These are phyloP conservation scores for Tricholauxania praeusta DNA, from an alignment of 2,888 invertebrate genomes.

Conservation along the genomic window DNA sequence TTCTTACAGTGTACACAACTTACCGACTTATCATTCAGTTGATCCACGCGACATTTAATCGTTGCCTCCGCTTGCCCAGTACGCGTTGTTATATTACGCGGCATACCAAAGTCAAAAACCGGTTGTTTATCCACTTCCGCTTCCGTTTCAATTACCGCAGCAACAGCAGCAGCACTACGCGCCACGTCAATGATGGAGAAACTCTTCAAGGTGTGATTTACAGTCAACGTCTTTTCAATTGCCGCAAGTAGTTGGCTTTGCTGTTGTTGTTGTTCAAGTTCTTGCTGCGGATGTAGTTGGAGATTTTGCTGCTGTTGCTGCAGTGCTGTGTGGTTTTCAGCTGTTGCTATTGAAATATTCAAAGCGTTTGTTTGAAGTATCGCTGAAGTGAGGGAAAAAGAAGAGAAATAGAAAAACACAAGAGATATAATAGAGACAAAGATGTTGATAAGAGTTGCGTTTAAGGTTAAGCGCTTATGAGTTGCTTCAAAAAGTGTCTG, in stretches of 20 bases:
- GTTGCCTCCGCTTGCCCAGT: constrained; percentile 86
- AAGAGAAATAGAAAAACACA: too few species aligned
- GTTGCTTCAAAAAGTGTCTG: too few species aligned
- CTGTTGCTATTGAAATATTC: constrained; percentile 12
- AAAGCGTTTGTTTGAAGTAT: constrained; percentile 15
- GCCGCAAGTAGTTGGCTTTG: constrained; percentile 31
- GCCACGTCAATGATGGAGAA: constrained; percentile 56
- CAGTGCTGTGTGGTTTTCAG: constrained; percentile 6
- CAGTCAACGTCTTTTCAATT: constrained; percentile 39
- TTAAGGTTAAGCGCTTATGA: too few species aligned
- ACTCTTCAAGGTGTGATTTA: constrained; percentile 61
- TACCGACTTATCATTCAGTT: constrained; percentile 89
- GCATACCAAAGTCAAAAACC: constrained; percentile 88
- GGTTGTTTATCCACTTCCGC: constrained; percentile 50
- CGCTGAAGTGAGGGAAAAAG: background rate
- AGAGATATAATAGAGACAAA: too few species aligned
- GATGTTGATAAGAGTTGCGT: too few species aligned
- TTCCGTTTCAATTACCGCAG: constrained; percentile 41
- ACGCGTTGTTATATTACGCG: constrained; percentile 86
- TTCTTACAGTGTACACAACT: constrained; percentile 40
- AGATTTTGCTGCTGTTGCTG: constrained; percentile 33
- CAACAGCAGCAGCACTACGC: constrained; percentile 46
- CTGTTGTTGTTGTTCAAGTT: constrained; percentile 51
- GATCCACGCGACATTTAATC: constrained; percentile 88
- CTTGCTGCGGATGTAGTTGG: constrained; percentile 41